A percentile compares a stretch with the other conserved stretches of the same genome.
Conservation (phyloP, 1,140 invertebrate species). For the Trichogramma pretiosum region DNA sequence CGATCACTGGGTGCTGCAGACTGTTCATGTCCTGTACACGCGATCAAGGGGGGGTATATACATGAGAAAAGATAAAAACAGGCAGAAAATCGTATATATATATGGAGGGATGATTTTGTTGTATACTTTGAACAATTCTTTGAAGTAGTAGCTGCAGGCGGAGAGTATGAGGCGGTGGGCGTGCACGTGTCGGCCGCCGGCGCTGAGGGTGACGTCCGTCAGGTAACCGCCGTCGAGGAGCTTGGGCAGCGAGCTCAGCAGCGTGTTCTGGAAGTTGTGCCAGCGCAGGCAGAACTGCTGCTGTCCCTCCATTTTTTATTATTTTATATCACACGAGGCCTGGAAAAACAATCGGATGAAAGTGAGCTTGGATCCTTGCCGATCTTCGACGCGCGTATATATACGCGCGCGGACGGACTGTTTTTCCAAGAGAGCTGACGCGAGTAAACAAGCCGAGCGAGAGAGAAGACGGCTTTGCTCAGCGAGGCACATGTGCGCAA, state of each 20-base stretch:
- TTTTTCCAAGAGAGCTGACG: background rate
- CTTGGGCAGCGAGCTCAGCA: conserved; percentile 73
- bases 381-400: background rate
- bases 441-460: no score
- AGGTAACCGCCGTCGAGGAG: conserved; percentile 75
- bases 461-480: no score
- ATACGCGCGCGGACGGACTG: background rate
- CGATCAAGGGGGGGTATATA: no score
- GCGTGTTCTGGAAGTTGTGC: conserved; percentile 72
- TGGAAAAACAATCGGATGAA: background rate
- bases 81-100: background rate
- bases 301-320: conserved; percentile 45
- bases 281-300: conserved; percentile 67
- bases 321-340: conserved; percentile 15
- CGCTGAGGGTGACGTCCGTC: conserved; percentile 82
- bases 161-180: conserved; percentile 83
- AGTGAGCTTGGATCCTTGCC: background rate
- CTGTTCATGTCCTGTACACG: conserved; percentile 58
- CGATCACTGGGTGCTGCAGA: conserved; percentile 71
- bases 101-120: background rate
- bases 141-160: conserved; percentile 86
- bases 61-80: no score
- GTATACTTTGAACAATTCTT: conserved; percentile 74
- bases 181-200: conserved; percentile 67
- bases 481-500: background rate